Evolutionary conservation across 2,797 vertebrate genomes (phyloP), one percentile per base, ranked within the genome.

Genomic region (Eulemur mongoz): DNA sequence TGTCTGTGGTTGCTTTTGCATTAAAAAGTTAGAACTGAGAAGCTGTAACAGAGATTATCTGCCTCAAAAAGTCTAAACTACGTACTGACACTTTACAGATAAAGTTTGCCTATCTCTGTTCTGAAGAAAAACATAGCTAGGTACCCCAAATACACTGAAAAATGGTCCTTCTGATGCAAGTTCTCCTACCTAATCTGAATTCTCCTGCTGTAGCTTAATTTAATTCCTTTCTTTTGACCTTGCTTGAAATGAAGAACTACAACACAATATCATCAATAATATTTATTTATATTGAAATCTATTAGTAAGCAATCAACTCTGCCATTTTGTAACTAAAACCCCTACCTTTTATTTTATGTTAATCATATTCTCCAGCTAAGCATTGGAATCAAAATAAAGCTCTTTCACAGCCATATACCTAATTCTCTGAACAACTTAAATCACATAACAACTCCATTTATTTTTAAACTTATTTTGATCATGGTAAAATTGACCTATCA

Each of bases 251-350:
- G 48, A 95, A 81, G 45, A 82, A 81, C 22, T 30, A 52, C 7
- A 61, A 30, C 20, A 84, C 2, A 40, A 3, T 76, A 65, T 35
- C 25, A 82, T 48, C 43, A 54, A 6, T n/a, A 92, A 35, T 15
- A 32, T 88, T 85, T 72, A 86, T 92, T 92, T 32, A 86, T 27
- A 38, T 0, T 73, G 59, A 94, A 96, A 91, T 96, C 57, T 95
- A 14, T 91, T 91, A 92, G 22, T 48, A 92, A 96, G 76, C n/a
- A 54, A 45, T 79, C 22, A 54, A 23, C 45, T 86, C 9, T 91
- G 11, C 17, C 40, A 50, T 85, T 95, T 59, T 87, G 4, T 57
- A 95, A 81, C 70, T 78, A 82, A 89, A 92, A 72, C 30, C 2
- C 38, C 27, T 6, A 80, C 78, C 6, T 87, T 80, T 91, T n/a